Percentiles rank a stretch among this genome's conserved stretches.
Conservation (phyloP, 2,113 vertebrate species). For the Xiphophorus couchianus region DNA sequence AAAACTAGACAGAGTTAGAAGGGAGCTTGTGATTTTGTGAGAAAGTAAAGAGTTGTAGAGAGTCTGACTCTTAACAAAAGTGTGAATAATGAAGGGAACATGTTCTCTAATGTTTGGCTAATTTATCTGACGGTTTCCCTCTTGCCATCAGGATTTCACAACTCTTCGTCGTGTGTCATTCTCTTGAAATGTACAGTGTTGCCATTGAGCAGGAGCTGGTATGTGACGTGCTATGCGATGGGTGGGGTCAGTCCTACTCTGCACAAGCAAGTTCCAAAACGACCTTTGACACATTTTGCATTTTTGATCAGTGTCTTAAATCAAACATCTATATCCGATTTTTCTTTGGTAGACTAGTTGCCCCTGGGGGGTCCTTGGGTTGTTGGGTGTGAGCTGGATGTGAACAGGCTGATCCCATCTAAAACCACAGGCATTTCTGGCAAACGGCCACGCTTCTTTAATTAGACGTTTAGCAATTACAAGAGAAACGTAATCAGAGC, state of each 20-base stretch:
- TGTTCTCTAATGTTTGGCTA: not conserved
- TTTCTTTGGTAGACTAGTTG: constrained; percentile 1
- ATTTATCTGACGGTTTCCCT: not conserved
- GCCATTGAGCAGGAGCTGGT: constrained; percentile 6
- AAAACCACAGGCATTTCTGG: constrained; percentile 62
- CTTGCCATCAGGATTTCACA: not conserved
- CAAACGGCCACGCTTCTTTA: constrained; percentile 32
- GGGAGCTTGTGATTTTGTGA: not conserved
- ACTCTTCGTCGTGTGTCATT: constrained; percentile 4
- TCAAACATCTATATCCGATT: constrained; percentile 13
- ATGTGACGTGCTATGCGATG: constrained; percentile 41
- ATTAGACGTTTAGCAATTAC: constrained; percentile 47
- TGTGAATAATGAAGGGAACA: not conserved
- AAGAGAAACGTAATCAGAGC: constrained; percentile 29
- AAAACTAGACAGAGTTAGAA: not conserved
- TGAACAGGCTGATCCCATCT: constrained; percentile 55
- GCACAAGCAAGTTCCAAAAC: constrained; percentile 41
- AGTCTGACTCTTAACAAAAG: not conserved
- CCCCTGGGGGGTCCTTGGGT: constrained; percentile 29
- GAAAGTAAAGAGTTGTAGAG: not conserved
- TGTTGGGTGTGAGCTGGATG: constrained; percentile 43
- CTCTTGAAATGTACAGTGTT: constrained; percentile 32
- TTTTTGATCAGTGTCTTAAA: constrained; percentile 12
- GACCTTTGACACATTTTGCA: constrained; percentile 47
- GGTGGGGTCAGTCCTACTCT: constrained; percentile 49